Base-by-base conservation (phyloP, 2,797 vertebrate genomes). In the Argentina silus region DNA sequence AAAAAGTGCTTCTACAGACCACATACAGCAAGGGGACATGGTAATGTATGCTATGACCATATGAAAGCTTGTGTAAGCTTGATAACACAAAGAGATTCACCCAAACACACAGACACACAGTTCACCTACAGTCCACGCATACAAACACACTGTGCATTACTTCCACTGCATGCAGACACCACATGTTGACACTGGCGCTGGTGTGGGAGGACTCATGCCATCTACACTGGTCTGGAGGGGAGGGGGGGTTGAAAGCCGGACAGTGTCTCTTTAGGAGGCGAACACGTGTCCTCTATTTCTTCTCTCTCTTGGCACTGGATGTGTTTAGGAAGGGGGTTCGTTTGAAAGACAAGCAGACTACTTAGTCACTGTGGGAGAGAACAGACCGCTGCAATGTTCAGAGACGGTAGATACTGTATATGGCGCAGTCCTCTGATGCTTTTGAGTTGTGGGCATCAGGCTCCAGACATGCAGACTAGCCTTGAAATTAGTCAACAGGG, bases 131-230 rank as follows among this genome's bases (percentile, higher is more conserved):
- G 64, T 51, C 64, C 47, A 36, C 45, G 23, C 65, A 14, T 43
- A 47, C 10, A 55, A 64, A 45, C 44, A 62, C 53, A 19, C 67
- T 19, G 69, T 48, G n/a, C 50, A 19, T 65, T 67, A 27, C 63
- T 21, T 62, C 53, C 62, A 72, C 70, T 57, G 61, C 67, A 56
- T 69, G 61, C 74, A 66, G 50, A 68, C 57, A 61, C 21, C 56
- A 67, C 55, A 72, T 67, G 43, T 63, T 64, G 51, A 68, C 51
- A 27, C 12, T 59, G 44, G 21, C 21, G 45, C 12, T 14, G 64
- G 42, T 47, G 42, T 47, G 42, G 43, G 70, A 59, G 48, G 4
- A 19, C 15, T 62, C 71, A 77, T 77, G 70, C 67, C 63, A 59
- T 57, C 64, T 60, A 67, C 47, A 48, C 74, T 71, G 19, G 43